These are phyloP conservation scores for Bombylius discolor DNA, from an alignment of 2,888 invertebrate species.

Conservation along the genomic window DNA sequence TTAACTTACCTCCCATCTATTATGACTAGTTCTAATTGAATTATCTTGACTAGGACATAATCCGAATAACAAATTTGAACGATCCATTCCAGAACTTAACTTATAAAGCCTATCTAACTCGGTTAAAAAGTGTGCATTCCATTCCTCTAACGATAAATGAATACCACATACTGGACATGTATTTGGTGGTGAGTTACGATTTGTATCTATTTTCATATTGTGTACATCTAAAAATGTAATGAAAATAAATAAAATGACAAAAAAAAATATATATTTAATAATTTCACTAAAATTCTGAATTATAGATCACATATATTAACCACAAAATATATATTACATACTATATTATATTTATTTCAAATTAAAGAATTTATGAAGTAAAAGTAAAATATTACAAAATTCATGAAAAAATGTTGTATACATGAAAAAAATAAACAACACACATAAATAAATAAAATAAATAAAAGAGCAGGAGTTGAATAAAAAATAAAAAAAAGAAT, in stretches of 20 bases:
- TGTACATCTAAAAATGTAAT: slow-evolving; percentile 9
- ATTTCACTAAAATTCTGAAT: too few species aligned
- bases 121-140: slow-evolving; percentile 53
- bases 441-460: too few species aligned
- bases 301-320: too few species aligned
- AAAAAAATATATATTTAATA: too few species aligned
- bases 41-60: slow-evolving; percentile 34
- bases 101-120: slow-evolving; percentile 56
- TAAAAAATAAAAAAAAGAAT: too few species aligned
- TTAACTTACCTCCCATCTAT: slow-evolving; percentile 49
- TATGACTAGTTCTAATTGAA: slow-evolving; percentile 39
- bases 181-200: slow-evolving; percentile 29
- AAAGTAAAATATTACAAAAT: too few species aligned
- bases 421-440: too few species aligned
- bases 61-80: slow-evolving; percentile 33
- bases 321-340: too few species aligned
- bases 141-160: slow-evolving; percentile 50
- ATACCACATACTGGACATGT: slow-evolving; percentile 57
- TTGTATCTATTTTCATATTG: slow-evolving; percentile 8
- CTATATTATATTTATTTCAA: too few species aligned
- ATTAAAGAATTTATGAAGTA: too few species aligned
- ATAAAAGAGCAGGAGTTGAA: too few species aligned
- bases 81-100: slow-evolving; percentile 39
- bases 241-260: neutral
- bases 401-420: too few species aligned